Conservation (phyloP, 2,888 invertebrate species). For the Drosophila phalerata region DNA sequence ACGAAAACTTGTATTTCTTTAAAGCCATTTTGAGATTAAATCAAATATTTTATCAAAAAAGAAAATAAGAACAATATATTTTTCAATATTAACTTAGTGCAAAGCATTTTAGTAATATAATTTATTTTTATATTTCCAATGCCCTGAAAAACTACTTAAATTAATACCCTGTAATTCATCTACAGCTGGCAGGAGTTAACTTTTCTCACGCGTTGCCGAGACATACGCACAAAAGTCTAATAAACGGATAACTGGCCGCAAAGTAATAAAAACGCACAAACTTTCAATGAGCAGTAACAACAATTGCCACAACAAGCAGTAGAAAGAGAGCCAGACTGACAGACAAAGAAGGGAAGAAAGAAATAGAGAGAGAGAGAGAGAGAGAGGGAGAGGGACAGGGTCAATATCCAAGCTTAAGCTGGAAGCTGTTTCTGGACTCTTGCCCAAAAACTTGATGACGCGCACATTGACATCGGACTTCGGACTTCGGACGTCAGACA, state of each 20-base stretch:
- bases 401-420: conserved; percentile 32
- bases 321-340: not conserved
- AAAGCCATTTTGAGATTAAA: not conserved
- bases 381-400: not conserved
- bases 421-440: conserved; percentile 62
- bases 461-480: conserved; percentile 65
- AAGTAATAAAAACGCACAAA: conserved; percentile 79
- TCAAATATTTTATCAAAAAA: not conserved
- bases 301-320: conserved; percentile 12
- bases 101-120: not conserved
- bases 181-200: conserved; percentile 28
- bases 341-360: not conserved
- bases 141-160: too few species aligned
- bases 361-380: not conserved
- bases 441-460: conserved; percentile 75
- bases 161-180: conserved; percentile 52
- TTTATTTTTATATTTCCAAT: not conserved
- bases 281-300: conserved; percentile 75
- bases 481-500: too few species aligned
- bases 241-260: conserved; percentile 62
- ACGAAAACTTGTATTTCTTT: too few species aligned
- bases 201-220: conserved; percentile 1
- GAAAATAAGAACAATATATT: not conserved
- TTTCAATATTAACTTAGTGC: not conserved
- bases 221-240: conserved; percentile 23